phyloP scores from a whole-genome alignment of 2,113 vertebrate species.

The Antechinus flavipes region DNA sequence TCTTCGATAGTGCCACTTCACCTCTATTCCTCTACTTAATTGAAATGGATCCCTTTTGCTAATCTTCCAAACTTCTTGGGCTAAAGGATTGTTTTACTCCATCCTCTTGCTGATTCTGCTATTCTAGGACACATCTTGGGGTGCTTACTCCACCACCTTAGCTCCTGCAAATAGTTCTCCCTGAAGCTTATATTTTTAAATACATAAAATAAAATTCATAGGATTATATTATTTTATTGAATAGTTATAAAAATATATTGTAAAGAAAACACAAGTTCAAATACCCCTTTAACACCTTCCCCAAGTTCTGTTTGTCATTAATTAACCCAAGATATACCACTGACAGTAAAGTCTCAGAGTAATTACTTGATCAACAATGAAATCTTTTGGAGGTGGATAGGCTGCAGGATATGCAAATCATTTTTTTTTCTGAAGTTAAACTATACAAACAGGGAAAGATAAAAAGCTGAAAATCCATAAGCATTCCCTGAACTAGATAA shows the following conservation, averaged over 20 bases:
- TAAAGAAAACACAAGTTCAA: neutral
- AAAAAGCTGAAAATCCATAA: neutral
- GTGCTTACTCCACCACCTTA: no score
- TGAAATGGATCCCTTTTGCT: no score
- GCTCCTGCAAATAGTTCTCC: no score
- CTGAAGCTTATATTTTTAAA: neutral
- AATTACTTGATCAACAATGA: neutral
- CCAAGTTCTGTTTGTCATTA: neutral
- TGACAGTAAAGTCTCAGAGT: neutral
- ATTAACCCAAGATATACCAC: neutral
- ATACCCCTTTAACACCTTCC: neutral
- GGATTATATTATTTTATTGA: neutral
- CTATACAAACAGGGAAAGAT: neutral
- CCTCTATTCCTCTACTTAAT: no score
- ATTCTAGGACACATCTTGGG: no score
- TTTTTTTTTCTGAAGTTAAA: neutral
- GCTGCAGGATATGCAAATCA: neutral
- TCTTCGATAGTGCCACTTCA: no score
- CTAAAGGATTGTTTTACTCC: no score
- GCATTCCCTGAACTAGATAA: neutral
- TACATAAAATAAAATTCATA: neutral
- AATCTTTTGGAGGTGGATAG: neutral
- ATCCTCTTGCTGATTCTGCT: no score
- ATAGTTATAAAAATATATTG: neutral
- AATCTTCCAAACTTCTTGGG: no score